These are phyloP conservation scores for Carollia perspicillata DNA, from an alignment of 2,113 vertebrate genomes.

Conservation along the genomic window DNA sequence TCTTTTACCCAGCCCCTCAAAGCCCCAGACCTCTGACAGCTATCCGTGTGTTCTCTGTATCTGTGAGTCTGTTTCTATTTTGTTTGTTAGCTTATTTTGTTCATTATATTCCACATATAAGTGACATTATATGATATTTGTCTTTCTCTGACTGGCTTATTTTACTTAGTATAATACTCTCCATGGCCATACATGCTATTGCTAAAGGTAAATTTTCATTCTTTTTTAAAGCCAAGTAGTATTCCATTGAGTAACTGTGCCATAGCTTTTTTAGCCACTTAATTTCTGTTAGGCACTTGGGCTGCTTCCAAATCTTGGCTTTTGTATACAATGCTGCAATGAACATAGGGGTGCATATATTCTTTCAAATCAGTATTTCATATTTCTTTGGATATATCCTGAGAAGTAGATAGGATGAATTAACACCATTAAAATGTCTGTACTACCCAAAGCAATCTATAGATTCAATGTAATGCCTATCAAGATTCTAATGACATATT, in stretches of 20 bases:
- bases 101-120: neutral
- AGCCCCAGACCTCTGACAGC: too few species aligned
- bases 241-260: neutral
- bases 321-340: neutral
- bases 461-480: neutral
- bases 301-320: neutral
- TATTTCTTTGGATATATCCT: neutral
- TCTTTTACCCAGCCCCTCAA: neutral
- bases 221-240: neutral
- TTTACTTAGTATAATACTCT: neutral
- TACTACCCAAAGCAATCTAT: neutral
- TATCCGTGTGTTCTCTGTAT: too few species aligned
- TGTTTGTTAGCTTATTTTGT: too few species aligned
- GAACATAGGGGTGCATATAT: neutral
- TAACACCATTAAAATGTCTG: neutral
- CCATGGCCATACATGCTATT: neutral
- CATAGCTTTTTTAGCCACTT: neutral
- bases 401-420: neutral
- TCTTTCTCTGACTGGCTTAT: neutral
- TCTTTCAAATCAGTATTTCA: neutral
- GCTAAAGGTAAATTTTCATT: neutral
- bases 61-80: too few species aligned
- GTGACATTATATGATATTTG: neutral
- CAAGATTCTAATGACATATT: neutral
- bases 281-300: neutral